Evolutionary conservation across 2,113 vertebrate species (phyloP).

Genomic region (Lophotis ruficrista): DNA sequence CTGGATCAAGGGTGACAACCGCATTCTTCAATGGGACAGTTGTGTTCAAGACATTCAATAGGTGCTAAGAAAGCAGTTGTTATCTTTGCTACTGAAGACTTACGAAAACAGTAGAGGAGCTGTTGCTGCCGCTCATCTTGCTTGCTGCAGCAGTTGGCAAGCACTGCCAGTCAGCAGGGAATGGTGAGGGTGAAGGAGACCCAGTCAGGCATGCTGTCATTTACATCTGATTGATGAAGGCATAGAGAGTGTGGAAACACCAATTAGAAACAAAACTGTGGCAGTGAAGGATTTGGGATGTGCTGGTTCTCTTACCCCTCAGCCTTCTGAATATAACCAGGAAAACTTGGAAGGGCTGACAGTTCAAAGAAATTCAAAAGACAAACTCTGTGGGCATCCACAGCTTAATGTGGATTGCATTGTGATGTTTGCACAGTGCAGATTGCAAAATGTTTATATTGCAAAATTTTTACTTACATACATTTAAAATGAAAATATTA

Average conservation of each 20-base stretch:
- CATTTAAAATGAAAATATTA: not conserved
- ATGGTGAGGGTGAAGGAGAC: constrained; percentile 41
- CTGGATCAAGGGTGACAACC: not conserved
- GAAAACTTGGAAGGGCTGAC: not conserved
- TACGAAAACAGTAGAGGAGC: not conserved
- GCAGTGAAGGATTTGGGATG: not conserved
- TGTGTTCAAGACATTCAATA: constrained; percentile 3
- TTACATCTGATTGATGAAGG: constrained; percentile 67
- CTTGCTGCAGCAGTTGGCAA: constrained; percentile 71
- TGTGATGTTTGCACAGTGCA: not conserved
- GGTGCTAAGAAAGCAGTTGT: constrained; percentile 54
- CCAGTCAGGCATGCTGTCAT: constrained; percentile 45
- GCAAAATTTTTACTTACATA: not conserved
- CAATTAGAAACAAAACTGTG: constrained; percentile 6
- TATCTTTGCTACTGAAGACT: constrained; percentile 22
- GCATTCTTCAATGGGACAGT: constrained; percentile 28
- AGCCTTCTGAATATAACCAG: not conserved
- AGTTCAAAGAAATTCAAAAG: constrained; percentile 7
- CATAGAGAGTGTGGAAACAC: constrained; percentile 15
- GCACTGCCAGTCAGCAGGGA: constrained; percentile 63
- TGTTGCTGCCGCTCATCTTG: constrained; percentile 39
- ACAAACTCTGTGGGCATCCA: not conserved
- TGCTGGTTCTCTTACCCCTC: not conserved
- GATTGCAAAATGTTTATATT: not conserved
- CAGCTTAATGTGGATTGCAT: not conserved